phyloP scores from a whole-genome alignment of 2,888 invertebrate species.

The Lepas anatifera region DNA sequence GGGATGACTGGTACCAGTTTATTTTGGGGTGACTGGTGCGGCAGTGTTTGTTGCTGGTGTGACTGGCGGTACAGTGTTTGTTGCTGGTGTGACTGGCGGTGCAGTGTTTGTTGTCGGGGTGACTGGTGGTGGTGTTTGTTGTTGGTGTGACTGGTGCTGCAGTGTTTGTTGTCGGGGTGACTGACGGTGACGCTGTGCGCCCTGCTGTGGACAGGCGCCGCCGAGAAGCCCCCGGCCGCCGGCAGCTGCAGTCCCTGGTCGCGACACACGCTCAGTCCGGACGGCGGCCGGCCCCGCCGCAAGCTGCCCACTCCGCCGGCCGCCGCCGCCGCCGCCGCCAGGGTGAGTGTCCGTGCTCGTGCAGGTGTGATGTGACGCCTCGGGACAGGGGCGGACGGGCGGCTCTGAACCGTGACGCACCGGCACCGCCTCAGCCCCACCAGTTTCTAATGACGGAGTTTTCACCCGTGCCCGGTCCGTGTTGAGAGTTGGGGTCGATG shows the following conservation, averaged over 20 bases:
- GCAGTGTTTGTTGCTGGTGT: conserved; percentile 24
- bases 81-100: too few species aligned
- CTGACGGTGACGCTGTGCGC: conserved; percentile 18
- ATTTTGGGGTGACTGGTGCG: too few species aligned
- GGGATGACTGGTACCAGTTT: too few species aligned
- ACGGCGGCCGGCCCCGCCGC: conserved; percentile 23
- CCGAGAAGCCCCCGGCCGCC: conserved; percentile 13
- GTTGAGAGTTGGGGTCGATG: too few species aligned
- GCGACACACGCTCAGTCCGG: conserved; percentile 18
- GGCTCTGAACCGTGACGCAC: neutral
- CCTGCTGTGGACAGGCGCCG: conserved; percentile 4
- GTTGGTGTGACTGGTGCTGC: too few species aligned
- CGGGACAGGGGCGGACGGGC: too few species aligned
- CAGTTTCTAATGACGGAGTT: too few species aligned
- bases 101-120: conserved; percentile 25
- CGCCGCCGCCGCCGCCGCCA: too few species aligned
- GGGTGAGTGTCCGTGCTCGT: too few species aligned
- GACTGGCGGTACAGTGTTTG: conserved; percentile 25
- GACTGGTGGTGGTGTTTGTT: conserved; percentile 25
- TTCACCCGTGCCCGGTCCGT: too few species aligned
- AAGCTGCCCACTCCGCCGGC: conserved; percentile 26
- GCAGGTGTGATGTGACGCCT: too few species aligned
- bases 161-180: conserved; percentile 26
- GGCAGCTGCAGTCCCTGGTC: conserved; percentile 15
- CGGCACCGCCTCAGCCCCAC: too few species aligned